Evolutionary conservation across 2,797 vertebrate genomes (phyloP).

Genomic region (Cossypha polioptera): DNA sequence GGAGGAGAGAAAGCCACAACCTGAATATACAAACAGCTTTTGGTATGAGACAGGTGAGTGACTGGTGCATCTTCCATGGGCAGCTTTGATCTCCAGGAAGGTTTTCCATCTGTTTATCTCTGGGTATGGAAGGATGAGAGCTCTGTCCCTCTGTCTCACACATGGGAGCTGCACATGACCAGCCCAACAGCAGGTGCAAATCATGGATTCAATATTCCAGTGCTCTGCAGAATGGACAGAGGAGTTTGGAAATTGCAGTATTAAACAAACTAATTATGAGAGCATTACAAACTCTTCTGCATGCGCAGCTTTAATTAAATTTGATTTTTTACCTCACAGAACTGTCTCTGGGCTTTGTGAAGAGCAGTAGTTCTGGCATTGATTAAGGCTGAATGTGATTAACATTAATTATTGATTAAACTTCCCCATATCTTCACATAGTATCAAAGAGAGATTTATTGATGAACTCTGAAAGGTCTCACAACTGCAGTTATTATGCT

Average conservation of each 20-base stretch:
- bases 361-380: conserved; percentile 19
- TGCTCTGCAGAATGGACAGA: not conserved
- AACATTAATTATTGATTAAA: conserved; percentile 57
- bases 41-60: not conserved
- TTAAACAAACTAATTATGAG: conserved; percentile 44
- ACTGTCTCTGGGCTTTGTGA: not conserved
- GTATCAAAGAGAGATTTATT: conserved; percentile 15
- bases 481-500: not conserved
- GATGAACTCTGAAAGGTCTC: conserved; percentile 37
- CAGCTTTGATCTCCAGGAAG: not conserved
- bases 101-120: not conserved
- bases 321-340: conserved; percentile 11
- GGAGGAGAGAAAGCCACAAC: not conserved
- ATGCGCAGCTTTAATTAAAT: conserved; percentile 20
- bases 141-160: not conserved
- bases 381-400: conserved; percentile 34
- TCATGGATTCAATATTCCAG: not conserved
- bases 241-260: not conserved
- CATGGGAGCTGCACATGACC: not conserved
- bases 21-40: not conserved
- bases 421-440: conserved; percentile 20
- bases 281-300: conserved; percentile 20
- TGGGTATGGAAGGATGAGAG: not conserved
- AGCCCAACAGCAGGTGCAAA: not conserved
- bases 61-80: not conserved